Conservation (phyloP, 2,888 invertebrate species). For the Patella caerulea region DNA sequence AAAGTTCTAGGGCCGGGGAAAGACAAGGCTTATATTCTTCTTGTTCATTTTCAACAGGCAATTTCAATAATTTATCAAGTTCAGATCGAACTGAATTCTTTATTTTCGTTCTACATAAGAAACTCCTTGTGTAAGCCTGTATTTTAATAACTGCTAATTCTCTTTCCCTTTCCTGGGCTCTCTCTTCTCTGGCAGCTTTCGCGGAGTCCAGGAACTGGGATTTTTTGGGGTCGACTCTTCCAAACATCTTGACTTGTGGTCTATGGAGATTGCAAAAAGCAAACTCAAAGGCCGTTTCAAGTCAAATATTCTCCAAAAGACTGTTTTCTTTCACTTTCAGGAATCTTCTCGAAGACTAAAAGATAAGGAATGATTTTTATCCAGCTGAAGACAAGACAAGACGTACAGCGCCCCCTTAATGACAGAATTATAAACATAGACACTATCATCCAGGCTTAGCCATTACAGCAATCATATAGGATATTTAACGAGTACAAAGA, state of each 20-base stretch:
- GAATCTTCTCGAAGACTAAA: no score
- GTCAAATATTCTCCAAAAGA: no score
- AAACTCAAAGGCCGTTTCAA: no score
- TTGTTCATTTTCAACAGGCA: constrained; percentile 70
- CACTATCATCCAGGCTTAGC: no score
- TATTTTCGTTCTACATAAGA: background rate
- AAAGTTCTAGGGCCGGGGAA: constrained; percentile 65
- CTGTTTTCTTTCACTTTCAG: no score
- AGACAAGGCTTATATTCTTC: constrained; percentile 73
- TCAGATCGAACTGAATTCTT: constrained; percentile 73
- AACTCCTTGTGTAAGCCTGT: constrained; percentile 47
- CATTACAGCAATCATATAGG: no score
- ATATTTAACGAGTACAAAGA: no score
- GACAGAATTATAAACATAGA: no score
- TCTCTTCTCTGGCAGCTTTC: constrained; percentile 90
- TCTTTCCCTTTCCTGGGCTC: constrained; percentile 86
- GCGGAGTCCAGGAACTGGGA: constrained; percentile 85
- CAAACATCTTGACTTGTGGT: constrained; percentile 49
- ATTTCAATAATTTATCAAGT: constrained; percentile 82
- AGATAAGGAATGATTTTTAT: no score
- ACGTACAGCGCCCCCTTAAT: no score
- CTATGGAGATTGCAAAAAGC: no score
- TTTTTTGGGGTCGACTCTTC: constrained; percentile 55
- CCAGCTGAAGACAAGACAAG: no score
- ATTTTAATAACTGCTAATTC: constrained; percentile 73